These are phyloP conservation scores for Ectropis grisescens DNA, from an alignment of 1,140 invertebrate genomes.

Conservation along the genomic window DNA sequence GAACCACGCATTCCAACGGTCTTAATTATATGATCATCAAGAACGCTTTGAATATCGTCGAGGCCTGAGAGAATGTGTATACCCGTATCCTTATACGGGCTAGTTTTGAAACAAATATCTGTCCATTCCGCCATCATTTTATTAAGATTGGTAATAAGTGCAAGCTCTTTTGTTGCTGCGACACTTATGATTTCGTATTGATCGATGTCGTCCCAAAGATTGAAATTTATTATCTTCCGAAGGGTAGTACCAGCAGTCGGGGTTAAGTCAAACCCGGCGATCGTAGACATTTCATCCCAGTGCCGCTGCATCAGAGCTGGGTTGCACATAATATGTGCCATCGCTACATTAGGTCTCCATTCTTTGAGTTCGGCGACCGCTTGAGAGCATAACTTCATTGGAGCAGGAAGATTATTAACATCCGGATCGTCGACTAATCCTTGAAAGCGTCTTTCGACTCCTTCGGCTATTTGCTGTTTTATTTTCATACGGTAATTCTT, in stretches of 20 bases:
- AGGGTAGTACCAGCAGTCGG: conserved; percentile 88
- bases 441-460: conserved; percentile 74
- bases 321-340: conserved; percentile 90
- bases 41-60: conserved; percentile 87
- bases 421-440: conserved; percentile 84
- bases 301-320: conserved; percentile 87
- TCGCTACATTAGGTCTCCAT: conserved; percentile 84
- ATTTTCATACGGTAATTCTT: conserved; percentile 86
- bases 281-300: conserved; percentile 91
- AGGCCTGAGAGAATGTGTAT: conserved; percentile 83
- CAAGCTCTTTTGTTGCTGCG: conserved; percentile 90
- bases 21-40: conserved; percentile 93
- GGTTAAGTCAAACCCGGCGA: conserved; percentile 86
- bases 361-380: conserved; percentile 82
- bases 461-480: conserved; percentile 80
- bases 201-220: conserved; percentile 80
- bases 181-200: conserved; percentile 90
- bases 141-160: conserved; percentile 82
- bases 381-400: conserved; percentile 80
- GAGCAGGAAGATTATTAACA: conserved; percentile 80
- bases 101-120: conserved; percentile 79
- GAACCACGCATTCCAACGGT: conserved; percentile 92
- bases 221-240: conserved; percentile 84
- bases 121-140: conserved; percentile 92
- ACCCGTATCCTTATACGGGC: conserved; percentile 83